phyloP scores from a whole-genome alignment of 2,888 invertebrate species.

The Tiphia femorata region DNA sequence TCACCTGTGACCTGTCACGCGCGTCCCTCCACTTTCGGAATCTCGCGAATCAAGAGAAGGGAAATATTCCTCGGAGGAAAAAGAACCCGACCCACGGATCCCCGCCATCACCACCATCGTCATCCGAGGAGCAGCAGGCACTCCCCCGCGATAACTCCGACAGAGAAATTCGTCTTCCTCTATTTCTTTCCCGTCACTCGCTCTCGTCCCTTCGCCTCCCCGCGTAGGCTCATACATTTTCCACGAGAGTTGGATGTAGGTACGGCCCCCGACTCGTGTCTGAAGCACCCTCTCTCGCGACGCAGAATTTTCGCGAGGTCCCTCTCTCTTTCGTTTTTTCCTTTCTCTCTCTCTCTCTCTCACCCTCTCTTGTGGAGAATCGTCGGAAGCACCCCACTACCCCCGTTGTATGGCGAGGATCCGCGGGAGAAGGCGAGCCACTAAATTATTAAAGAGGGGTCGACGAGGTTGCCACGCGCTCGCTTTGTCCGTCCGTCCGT shows the following conservation, averaged over 20 bases:
- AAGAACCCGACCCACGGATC: too few species aligned
- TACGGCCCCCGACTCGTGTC: slow-evolving; percentile 11
- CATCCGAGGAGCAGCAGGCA: too few species aligned
- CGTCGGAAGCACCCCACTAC: too few species aligned
- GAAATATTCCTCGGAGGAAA: too few species aligned
- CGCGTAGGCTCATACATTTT: slow-evolving; percentile 42
- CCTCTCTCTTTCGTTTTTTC: too few species aligned
- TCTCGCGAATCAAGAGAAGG: too few species aligned
- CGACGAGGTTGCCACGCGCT: slow-evolving; percentile 28
- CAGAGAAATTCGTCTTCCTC: slow-evolving; percentile 22
- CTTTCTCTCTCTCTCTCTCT: too few species aligned
- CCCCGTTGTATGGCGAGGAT: slow-evolving; percentile 9
- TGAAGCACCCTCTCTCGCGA: slow-evolving; percentile 8
- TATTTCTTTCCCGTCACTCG: slow-evolving; percentile 8
- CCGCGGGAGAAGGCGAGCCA: slow-evolving; percentile 32
- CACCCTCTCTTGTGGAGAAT: too few species aligned
- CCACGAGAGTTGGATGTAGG: slow-evolving; percentile 16
- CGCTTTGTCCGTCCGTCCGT: too few species aligned
- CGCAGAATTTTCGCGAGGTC: slow-evolving; percentile 27
- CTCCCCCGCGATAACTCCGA: slow-evolving; percentile 2
- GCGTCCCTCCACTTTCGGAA: neutral
- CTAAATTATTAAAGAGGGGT: slow-evolving; percentile 50
- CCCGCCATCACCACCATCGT: too few species aligned
- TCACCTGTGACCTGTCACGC: too few species aligned
- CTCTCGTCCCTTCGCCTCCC: neutral